Conservation (phyloP, 1,140 invertebrate species). For the Dinothrombium tinctorium region DNA sequence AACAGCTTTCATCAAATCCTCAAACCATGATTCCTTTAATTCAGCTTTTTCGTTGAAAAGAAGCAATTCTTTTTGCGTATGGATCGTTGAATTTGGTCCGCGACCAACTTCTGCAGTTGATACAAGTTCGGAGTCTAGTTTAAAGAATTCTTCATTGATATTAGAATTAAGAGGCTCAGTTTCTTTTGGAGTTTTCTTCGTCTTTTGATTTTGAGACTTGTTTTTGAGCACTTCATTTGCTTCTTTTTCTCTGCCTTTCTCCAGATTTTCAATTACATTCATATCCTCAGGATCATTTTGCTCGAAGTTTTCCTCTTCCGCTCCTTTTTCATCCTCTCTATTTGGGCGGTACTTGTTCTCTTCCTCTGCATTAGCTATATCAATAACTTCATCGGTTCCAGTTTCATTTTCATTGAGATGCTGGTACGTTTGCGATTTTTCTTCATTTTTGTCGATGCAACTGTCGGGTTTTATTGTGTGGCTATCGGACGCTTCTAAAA, state of each 20-base stretch:
- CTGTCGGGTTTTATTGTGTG: no score
- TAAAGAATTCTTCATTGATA: conserved; percentile 22
- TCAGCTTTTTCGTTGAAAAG: conserved; percentile 7
- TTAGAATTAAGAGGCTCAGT: conserved; percentile 2
- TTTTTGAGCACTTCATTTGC: conserved; percentile 14
- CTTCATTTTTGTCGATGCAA: conserved; percentile 25
- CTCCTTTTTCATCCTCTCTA: conserved; percentile 10
- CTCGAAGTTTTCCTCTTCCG: conserved; percentile 26
- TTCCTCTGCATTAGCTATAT: conserved; percentile 44
- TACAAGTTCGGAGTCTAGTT: conserved; percentile 48
- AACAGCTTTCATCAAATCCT: not conserved
- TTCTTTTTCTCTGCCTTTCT: conserved; percentile 16
- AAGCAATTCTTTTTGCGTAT: conserved; percentile 26
- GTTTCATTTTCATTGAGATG: conserved; percentile 56
- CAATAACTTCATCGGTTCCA: conserved; percentile 27
- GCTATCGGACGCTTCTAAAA: no score
- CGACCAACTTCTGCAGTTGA: conserved; percentile 37
- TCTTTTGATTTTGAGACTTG: not conserved
- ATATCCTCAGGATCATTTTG: conserved; percentile 23
- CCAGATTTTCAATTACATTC: conserved; percentile 22
- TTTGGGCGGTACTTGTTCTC: conserved; percentile 39
- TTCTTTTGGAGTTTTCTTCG: not conserved
- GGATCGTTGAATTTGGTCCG: conserved; percentile 39
- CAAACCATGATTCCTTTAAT: conserved; percentile 1
- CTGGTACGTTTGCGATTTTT: conserved; percentile 44